Evolutionary conservation across 2,888 invertebrate species (phyloP), one percentile per base, ranked within the genome.

Genomic region (Cremastinae sp.): DNA sequence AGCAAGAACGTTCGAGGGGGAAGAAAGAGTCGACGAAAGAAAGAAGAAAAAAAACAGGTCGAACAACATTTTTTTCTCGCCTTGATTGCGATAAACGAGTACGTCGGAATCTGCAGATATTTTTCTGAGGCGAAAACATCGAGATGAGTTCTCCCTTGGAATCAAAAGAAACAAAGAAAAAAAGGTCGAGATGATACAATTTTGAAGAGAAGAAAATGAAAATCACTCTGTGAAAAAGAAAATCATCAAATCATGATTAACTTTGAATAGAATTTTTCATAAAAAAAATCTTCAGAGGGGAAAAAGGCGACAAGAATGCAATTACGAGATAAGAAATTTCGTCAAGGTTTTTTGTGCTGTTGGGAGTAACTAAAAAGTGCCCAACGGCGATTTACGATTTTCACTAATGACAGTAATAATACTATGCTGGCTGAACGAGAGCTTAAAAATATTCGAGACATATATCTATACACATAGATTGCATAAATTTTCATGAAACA

Each of bases 381-480:
- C 55, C 28, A 61, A 56, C 53, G 47, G 18, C 43, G 72, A 73
- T 71, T 71, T 74, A 78, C 65, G 75, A 76, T 79, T 78, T 75
- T 69, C 35, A 37, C 61, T 74, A 75, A 74, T 75, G 43, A 65
- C 72, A 55, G 75, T 75, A 77, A 77, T 75, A 79, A 77, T 61
- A 62, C 28, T 45, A 41, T 3, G 39, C 43, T 5, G 14, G 39
- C 35, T 14, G 51, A 70, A 70, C 18, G 45, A 43, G 61, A 70
- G 45, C 53, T 53, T 53, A 2, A 28, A 53, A 45, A 61, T 61
- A 35, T 10, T 37, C 35, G 2, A 14, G 28, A 18, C 56, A 56
- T 71, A 12, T 62, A 64, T 41, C 12, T 37, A 61, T 71, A 58
- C 53, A 74, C 64, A 74, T 65, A 18, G 2, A 28, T 28, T 28